Evolutionary conservation across 2,797 vertebrate genomes (phyloP).

Genomic region (Cetoscarus ocellatus): DNA sequence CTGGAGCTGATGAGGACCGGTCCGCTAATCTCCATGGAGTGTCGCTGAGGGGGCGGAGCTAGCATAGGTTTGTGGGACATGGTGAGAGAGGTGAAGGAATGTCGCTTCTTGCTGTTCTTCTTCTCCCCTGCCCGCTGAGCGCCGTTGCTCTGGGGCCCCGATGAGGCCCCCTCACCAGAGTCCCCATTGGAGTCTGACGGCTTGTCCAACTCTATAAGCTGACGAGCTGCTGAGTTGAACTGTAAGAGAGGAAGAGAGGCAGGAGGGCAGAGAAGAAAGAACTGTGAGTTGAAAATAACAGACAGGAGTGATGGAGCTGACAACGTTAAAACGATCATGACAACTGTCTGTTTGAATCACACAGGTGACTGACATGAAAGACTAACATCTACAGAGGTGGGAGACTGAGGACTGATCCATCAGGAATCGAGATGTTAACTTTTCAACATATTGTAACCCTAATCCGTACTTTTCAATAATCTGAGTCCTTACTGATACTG

Average conservation of each 20-base stretch:
- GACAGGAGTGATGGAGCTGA: constrained; percentile 2
- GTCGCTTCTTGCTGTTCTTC: constrained; percentile 99
- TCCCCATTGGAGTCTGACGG: constrained; percentile 86
- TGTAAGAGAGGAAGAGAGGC: constrained; percentile 62
- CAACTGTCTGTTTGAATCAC: constrained; percentile 48
- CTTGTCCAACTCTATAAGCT: constrained; percentile 97
- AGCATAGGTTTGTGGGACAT: constrained; percentile 97
- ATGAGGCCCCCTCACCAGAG: constrained; percentile 89
- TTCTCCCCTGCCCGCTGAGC: constrained; percentile 91
- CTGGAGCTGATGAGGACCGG: constrained; percentile 99
- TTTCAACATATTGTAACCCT: too few relatives aligned
- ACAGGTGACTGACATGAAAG: constrained; percentile 13
- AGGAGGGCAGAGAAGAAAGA: constrained; percentile 24
- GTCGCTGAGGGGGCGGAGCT: constrained; percentile 93
- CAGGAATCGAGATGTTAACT: too few relatives aligned
- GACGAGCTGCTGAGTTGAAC: constrained; percentile 96
- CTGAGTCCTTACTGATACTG: too few relatives aligned
- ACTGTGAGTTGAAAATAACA: constrained; percentile 32
- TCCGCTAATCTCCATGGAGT: constrained; percentile 99
- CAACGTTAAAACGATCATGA: constrained; percentile 44
- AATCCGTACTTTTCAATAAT: too few relatives aligned
- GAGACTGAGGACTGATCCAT: constrained; percentile 8
- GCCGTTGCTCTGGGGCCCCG: constrained; percentile 86
- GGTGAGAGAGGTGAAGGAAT: constrained; percentile 98
- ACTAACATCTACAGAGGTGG: constrained; percentile 7